A percentile compares a stretch with the other conserved stretches of the same genome.
phyloP scores from a whole-genome alignment of 2,113 vertebrate genomes.

The Psephotus haematonotus region DNA sequence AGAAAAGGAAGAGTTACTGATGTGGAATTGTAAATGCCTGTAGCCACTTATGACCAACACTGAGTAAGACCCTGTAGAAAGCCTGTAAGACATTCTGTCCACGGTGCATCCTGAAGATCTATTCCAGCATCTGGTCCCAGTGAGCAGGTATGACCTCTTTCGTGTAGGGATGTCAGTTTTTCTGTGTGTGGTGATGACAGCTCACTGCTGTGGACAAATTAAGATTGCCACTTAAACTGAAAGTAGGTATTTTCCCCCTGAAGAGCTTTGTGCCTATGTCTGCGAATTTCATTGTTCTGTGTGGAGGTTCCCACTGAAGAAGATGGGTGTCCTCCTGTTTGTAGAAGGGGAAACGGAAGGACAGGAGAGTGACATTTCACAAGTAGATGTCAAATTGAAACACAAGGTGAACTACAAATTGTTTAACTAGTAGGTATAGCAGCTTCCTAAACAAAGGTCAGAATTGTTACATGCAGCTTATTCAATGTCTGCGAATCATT shows the following conservation, averaged over 20 bases:
- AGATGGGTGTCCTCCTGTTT: not conserved
- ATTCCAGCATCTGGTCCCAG: not conserved
- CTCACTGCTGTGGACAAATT: not conserved
- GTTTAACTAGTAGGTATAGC: not conserved
- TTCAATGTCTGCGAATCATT: not conserved
- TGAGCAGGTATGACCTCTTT: not conserved
- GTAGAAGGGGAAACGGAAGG: not conserved
- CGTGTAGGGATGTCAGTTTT: not conserved
- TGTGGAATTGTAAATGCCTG: not conserved
- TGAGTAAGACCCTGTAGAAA: not conserved
- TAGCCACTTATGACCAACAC: not conserved
- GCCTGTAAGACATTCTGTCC: not conserved
- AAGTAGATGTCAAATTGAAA: not conserved
- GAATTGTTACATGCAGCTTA: not conserved
- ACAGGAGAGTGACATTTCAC: not conserved
- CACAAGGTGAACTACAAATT: not conserved
- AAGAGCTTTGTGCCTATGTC: not conserved
- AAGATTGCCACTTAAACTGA: not conserved
- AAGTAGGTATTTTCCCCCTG: not conserved
- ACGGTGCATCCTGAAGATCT: not conserved
- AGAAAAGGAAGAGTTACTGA: not conserved
- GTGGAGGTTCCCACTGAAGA: not conserved
- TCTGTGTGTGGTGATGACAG: not conserved
- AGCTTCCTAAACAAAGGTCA: not conserved
- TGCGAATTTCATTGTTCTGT: not conserved